Evolutionary conservation across 2,797 vertebrate species (phyloP).

Genomic region (Simalia tracyae): DNA sequence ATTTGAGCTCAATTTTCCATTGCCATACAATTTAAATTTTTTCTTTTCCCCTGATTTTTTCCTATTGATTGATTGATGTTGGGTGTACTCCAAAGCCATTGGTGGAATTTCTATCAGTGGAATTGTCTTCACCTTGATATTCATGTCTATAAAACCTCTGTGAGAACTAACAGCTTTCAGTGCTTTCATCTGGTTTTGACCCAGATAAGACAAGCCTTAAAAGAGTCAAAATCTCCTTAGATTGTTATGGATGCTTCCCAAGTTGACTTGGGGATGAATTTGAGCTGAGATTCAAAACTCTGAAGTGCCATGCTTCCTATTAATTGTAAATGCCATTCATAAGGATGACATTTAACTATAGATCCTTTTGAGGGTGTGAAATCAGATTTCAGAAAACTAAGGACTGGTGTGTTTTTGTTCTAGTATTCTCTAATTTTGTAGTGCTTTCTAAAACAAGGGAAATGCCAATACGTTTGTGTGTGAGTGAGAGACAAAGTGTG

Average conservation of each 20-base stretch:
- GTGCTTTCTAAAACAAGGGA: not conserved
- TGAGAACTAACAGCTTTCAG: not conserved
- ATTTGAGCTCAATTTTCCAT: conserved; percentile 4
- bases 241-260: not conserved
- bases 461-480: not conserved
- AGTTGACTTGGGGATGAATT: not conserved
- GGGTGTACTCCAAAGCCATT: not conserved
- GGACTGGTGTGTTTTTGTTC: not conserved
- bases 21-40: not conserved
- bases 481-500: not conserved
- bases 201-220: not conserved
- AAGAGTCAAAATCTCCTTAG: not conserved
- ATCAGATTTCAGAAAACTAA: not conserved
- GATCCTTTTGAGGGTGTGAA: not conserved
- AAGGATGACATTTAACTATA: not conserved
- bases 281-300: not conserved
- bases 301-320: not conserved
- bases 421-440: not conserved
- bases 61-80: not conserved
- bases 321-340: not conserved
- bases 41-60: not conserved
- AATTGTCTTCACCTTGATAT: not conserved
- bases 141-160: not conserved
- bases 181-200: not conserved
- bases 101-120: not conserved